phyloP scores from a whole-genome alignment of 2,797 vertebrate species.

The Chelon labrosus region DNA sequence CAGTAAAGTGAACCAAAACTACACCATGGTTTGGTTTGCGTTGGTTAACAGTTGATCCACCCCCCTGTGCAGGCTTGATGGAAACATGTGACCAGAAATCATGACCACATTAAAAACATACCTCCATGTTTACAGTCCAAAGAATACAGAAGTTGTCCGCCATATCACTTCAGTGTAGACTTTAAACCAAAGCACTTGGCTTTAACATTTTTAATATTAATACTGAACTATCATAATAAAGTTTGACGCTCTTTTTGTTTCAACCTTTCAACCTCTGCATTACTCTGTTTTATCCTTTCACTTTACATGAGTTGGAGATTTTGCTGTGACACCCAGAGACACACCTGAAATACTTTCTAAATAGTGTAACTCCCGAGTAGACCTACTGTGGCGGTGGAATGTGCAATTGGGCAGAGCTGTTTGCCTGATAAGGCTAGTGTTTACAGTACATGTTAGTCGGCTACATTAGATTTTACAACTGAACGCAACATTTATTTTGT shows the following conservation, averaged over 20 bases:
- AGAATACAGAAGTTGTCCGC: background rate
- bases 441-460: background rate
- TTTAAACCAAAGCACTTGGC: background rate
- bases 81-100: background rate
- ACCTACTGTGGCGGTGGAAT: background rate
- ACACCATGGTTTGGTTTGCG: background rate
- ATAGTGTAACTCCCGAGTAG: background rate
- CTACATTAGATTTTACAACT: background rate
- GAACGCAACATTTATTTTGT: background rate
- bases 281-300: conserved; percentile 14
- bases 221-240: conserved; percentile 1
- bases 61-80: background rate
- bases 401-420: background rate
- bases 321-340: conserved; percentile 3
- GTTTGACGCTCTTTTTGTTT: conserved; percentile 8
- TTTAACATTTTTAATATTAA: conserved; percentile 17
- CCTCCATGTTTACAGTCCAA: background rate
- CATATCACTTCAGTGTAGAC: background rate
- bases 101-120: background rate
- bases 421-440: background rate
- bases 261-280: background rate
- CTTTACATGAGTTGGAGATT: background rate
- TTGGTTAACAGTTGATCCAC: background rate
- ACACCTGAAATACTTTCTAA: background rate
- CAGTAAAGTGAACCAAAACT: background rate